Evolutionary conservation across 2,888 invertebrate species (phyloP).

Genomic region (Drosophila ezoana): DNA sequence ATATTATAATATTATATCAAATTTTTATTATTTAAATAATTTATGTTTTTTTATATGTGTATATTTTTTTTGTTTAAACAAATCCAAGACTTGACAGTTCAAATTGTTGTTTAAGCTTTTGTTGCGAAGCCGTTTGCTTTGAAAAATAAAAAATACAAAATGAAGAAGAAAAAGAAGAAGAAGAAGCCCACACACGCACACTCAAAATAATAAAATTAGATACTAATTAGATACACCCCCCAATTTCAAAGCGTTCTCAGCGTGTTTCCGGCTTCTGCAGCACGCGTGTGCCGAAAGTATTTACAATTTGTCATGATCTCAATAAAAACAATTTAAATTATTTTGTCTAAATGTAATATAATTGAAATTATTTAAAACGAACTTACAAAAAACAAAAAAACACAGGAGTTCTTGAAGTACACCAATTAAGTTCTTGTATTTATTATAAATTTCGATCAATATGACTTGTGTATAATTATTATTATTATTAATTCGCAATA

Average conservation of each 20-base stretch:
- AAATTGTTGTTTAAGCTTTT: slow-evolving; percentile 44
- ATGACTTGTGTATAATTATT: slow-evolving; percentile 19
- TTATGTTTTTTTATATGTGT: slow-evolving; percentile 63
- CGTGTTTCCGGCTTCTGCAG: slow-evolving; percentile 65
- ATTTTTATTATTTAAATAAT: slow-evolving; percentile 59
- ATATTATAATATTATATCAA: slow-evolving; percentile 61
- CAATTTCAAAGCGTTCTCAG: slow-evolving; percentile 75
- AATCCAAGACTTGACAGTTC: slow-evolving; percentile 49
- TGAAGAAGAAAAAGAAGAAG: slow-evolving; percentile 11
- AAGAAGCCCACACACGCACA: too few relatives aligned
- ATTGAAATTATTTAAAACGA: slow-evolving; percentile 69
- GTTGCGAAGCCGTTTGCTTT: slow-evolving; percentile 14
- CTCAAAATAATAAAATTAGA: slow-evolving; percentile 30
- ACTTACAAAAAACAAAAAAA: slow-evolving; percentile 19
- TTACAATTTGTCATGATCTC: slow-evolving; percentile 75
- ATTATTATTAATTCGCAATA: slow-evolving; percentile 21
- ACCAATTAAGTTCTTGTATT: slow-evolving; percentile 30
- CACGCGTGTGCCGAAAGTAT: slow-evolving; percentile 73
- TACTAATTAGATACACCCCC: slow-evolving; percentile 22
- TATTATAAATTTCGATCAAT: slow-evolving; percentile 28
- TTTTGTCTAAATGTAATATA: slow-evolving; percentile 70
- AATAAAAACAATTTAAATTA: slow-evolving; percentile 66
- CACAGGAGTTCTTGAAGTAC: slow-evolving; percentile 14
- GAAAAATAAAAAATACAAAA: slow-evolving; percentile 22
- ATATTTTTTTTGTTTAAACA: slow-evolving; percentile 56